A percentile compares a stretch with the other conserved stretches of the same genome.
These are phyloP conservation scores for Numenius arquata DNA, from an alignment of 2,113 vertebrate species.

Conservation along the genomic window DNA sequence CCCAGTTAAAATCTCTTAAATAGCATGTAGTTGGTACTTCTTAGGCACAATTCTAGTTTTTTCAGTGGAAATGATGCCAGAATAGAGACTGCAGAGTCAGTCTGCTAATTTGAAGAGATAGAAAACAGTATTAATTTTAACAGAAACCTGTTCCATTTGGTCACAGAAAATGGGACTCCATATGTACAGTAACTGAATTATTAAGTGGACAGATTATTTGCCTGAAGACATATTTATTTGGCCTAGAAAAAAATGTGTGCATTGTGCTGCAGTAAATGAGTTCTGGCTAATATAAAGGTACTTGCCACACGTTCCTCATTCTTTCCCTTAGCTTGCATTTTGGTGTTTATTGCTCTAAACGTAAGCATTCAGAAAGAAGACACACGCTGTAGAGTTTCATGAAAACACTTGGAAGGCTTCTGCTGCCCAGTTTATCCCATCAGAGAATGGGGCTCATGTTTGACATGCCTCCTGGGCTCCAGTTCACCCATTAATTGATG, in stretches of 20 bases:
- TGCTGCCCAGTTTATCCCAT: neutral
- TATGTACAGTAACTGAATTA: conserved; percentile 70
- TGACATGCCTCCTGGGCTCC: neutral
- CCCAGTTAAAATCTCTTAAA: neutral
- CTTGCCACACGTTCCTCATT: neutral
- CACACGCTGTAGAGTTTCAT: neutral
- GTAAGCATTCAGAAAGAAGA: neutral
- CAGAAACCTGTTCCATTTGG: conserved; percentile 24
- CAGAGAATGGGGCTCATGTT: neutral
- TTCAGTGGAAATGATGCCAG: neutral
- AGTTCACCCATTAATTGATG: neutral
- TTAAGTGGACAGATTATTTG: conserved; percentile 65
- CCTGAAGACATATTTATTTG: conserved; percentile 56
- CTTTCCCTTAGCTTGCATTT: neutral
- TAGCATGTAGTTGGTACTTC: neutral
- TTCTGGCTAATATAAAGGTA: neutral
- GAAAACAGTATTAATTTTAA: conserved; percentile 23
- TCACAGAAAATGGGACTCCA: conserved; percentile 55
- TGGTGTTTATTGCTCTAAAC: neutral
- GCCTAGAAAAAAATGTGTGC: conserved; percentile 55
- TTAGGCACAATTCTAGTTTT: neutral
- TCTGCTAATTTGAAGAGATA: conserved; percentile 5
- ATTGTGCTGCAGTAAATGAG: neutral
- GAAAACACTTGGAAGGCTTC: neutral
- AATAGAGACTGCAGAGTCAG: neutral